Evolutionary conservation across 2,888 invertebrate species (phyloP), one percentile per base, ranked within the genome.

Genomic region (Lasioglossum calceatum): DNA sequence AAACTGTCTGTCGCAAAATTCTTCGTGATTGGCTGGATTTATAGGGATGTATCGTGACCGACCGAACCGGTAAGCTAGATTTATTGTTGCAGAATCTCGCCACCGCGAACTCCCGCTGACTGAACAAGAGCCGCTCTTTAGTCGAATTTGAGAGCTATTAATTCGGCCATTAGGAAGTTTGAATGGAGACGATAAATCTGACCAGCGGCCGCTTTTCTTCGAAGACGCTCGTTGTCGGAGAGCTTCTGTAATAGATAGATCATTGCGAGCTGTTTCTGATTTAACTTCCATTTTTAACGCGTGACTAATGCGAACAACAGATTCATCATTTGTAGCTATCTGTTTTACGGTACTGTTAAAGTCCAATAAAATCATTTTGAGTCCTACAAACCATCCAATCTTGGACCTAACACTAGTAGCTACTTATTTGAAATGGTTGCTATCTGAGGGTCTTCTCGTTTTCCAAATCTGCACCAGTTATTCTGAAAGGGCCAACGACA

Each of bases 21-120:
- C 54, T 42, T 81, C 77, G 39, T 44, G 86, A 85, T 86, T 76
- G 81, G 54, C n/a, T 23, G 86, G 75, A 84, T 85, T 85, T 75
- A 85, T 77, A 74, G 42, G 19, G 10, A 64, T 50, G 77, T 83
- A 77, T 84, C 73, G 76, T 27, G 12, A 8, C 14, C 23, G n/a
- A 23, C 1, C 50, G 5, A 19, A 16, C 39, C 70, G 39, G 23
- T 70, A 70, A 83, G 74, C 50, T 50, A 54, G 85, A 85, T 84
- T 79, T 85, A 84, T 72, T 42, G 71, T 23, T 42, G 23, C 47
- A 47, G 32, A 39, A 70, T 54, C 78, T 42, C 50, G 75, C 70
- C 27, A 75, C 12, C n/a, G 47, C 44, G 27, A 58, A 70, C 39
- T 79, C 79, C 79, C 50, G 61, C 75, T 32, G 19, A 42, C 27